Evolutionary conservation across 2,888 invertebrate genomes (phyloP), one percentile per base, ranked within the genome.

Genomic region (Cremastinae sp.): DNA sequence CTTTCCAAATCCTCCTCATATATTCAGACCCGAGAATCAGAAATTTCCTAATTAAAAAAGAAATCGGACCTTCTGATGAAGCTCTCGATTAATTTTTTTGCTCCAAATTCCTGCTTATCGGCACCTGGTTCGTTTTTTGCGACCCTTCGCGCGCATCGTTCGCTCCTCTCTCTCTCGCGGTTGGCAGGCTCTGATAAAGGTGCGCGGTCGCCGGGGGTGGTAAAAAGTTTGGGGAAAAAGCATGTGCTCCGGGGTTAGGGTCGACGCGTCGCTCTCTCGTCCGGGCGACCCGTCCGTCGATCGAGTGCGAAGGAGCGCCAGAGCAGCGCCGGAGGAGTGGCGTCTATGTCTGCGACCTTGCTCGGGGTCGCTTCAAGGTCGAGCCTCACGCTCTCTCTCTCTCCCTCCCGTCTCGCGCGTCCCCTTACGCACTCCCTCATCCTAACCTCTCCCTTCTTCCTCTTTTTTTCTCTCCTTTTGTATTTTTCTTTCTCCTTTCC

Each of bases 311-410:
- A 69, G 58, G 53, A 37, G 70, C 20, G 41, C 35, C 20, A n/a
- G n/a, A 45, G 56, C 39, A 41, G 66, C 64, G 78, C 61, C 70
- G 79, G 80, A 79, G 78, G 82, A 74, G 82, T 82, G 83, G 78
- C 80, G 85, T 83, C 83, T 84, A 80, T 81, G 85, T 86, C 86
- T 86, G 81, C 85, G 86, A 85, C 86, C 86, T 85, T 86, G 84
- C 73, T 74, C 79, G 83, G 83, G 83, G 83, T 83, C 84, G 81
- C 78, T 73, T 74, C 85, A 86, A 86, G 86, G 86, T 85, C 86
- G 85, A 75, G 72, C 80, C 80, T 75, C 80, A 78, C 79, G 79
- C 81, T 72, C 69, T 43, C 66, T 49, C 76, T 73, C 82, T 79
- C 69, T 74, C 66, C 73, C 76, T 65, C 55, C 74, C 56, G 68